These are phyloP conservation scores for Clarias macrocephalus DNA, from an alignment of 2,113 vertebrate species.

Conservation along the genomic window DNA sequence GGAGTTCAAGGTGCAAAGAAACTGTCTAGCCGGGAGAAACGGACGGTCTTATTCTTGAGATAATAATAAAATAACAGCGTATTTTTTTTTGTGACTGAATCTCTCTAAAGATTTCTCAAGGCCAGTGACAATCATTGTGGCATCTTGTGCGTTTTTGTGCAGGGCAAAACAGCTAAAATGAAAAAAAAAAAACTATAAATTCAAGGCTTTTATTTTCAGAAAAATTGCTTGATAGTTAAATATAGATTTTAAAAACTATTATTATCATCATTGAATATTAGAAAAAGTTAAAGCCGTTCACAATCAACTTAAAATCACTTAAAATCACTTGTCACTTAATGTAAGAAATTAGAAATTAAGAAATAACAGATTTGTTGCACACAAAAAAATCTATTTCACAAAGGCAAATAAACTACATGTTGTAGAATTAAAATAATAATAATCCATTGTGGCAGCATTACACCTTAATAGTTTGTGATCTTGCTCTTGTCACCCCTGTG, in stretches of 20 bases:
- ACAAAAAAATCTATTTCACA: background rate
- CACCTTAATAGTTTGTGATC: constrained; percentile 29
- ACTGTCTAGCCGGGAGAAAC: background rate
- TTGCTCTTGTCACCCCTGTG: constrained; percentile 32
- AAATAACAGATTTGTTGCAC: background rate
- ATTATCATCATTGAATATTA: background rate
- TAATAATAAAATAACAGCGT: background rate
- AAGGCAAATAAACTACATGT: background rate
- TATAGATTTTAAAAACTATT: background rate
- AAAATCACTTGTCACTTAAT: background rate
- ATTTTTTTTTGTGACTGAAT: background rate
- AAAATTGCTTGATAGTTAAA: background rate
- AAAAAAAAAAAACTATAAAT: background rate
- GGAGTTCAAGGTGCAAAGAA: constrained; percentile 27
- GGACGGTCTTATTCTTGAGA: background rate
- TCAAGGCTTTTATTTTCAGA: background rate
- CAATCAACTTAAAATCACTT: background rate
- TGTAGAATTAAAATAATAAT: background rate
- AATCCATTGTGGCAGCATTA: constrained; percentile 19
- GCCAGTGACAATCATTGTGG: background rate
- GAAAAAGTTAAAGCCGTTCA: background rate
- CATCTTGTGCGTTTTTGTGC: background rate
- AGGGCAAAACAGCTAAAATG: background rate
- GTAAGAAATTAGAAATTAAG: background rate
- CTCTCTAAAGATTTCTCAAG: background rate